Evolutionary conservation across 2,888 invertebrate species (phyloP).

Genomic region (Ophion obscuratus): DNA sequence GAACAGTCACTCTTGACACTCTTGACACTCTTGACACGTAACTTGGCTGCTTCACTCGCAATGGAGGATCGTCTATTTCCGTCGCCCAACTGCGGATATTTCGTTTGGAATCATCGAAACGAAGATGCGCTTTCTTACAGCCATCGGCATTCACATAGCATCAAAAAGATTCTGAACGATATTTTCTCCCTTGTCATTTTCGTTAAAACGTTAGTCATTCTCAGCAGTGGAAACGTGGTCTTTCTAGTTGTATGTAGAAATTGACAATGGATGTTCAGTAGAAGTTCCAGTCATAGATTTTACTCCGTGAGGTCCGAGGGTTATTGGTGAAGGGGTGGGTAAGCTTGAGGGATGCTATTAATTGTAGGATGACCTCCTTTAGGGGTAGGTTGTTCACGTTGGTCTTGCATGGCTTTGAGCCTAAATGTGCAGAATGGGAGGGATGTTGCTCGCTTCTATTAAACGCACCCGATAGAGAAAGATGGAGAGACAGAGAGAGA

Average conservation of each 20-base stretch:
- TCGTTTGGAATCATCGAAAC: too few species aligned
- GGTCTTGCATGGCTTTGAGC: constrained; percentile 76
- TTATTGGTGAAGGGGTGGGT: constrained; percentile 15
- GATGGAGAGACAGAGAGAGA: constrained; percentile 41
- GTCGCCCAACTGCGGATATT: too few species aligned
- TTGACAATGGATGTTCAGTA: constrained; percentile 21
- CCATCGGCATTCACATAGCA: too few species aligned
- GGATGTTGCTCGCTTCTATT: constrained; percentile 61
- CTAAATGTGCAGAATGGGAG: constrained; percentile 62
- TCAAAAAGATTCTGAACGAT: not conserved
- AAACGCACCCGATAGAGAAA: constrained; percentile 54
- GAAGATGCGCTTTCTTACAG: too few species aligned
- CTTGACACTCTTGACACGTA: too few species aligned
- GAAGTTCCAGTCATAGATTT: constrained; percentile 7
- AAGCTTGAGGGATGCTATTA: constrained; percentile 79
- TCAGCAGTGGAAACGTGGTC: not conserved
- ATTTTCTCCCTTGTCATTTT: not conserved
- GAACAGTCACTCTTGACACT: too few species aligned
- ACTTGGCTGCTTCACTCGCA: too few species aligned
- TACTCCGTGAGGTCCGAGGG: constrained; percentile 44
- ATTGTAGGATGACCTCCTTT: constrained; percentile 76
- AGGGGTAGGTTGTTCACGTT: constrained; percentile 40
- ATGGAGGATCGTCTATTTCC: too few species aligned
- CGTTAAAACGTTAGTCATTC: not conserved
- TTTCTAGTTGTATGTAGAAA: constrained; percentile 7